phyloP scores from a whole-genome alignment of 2,888 invertebrate genomes.

The Tethea ocularis region DNA sequence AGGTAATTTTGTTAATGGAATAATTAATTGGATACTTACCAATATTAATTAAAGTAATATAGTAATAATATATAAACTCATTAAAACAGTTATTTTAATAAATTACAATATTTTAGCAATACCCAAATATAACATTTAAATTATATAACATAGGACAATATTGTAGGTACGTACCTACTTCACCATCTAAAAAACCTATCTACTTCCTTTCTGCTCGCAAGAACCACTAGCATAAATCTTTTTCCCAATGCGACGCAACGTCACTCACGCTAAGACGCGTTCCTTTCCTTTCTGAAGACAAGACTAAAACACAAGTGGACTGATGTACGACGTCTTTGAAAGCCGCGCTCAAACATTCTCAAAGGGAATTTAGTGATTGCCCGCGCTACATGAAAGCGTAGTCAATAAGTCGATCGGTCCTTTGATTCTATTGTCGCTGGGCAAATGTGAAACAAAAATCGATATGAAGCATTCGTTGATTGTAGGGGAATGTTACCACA shows the following conservation, averaged over 20 bases:
- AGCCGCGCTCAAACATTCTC: slow-evolving; percentile 14
- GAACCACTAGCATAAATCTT: slow-evolving; percentile 2
- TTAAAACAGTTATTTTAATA: no score
- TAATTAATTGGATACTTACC: no score
- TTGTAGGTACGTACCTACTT: no score
- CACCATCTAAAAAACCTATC: no score
- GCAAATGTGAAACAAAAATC: slow-evolving; percentile 20
- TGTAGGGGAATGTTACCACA: background rate
- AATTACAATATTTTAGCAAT: no score
- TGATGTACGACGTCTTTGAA: slow-evolving; percentile 8
- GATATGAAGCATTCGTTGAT: background rate
- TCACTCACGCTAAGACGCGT: slow-evolving; percentile 7
- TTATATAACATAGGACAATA: no score
- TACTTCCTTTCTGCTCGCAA: background rate
- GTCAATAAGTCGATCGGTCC: slow-evolving; percentile 25
- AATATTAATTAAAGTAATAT: no score
- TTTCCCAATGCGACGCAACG: slow-evolving; percentile 1
- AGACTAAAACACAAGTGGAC: slow-evolving; percentile 1
- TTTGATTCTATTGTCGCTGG: slow-evolving; percentile 19
- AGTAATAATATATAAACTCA: no score
- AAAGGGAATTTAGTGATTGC: slow-evolving; percentile 26
- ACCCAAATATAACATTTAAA: no score
- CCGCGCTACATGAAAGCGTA: slow-evolving; percentile 18
- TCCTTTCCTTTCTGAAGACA: slow-evolving; percentile 3
- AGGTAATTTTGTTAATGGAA: background rate